Evolutionary conservation across 2,797 vertebrate genomes (phyloP).

Genomic region (Octomys mimax): DNA sequence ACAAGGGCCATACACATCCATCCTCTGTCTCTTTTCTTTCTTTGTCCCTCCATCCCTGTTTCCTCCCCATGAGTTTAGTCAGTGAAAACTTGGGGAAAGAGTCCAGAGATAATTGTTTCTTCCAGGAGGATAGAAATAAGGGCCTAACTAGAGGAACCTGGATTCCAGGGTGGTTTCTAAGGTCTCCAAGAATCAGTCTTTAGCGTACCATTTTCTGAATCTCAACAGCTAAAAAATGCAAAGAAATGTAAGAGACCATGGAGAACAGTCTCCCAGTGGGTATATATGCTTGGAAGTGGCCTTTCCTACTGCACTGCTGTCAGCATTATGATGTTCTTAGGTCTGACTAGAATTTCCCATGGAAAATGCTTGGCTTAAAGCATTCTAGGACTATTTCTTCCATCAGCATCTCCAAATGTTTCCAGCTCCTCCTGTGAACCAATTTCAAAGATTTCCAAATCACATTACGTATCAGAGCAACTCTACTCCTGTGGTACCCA

Average conservation of each 20-base stretch:
- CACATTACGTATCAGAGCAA: neutral
- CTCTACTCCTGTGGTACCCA: neutral
- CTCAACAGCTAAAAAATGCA: neutral
- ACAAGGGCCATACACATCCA: neutral
- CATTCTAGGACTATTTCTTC: neutral
- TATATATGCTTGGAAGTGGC: neutral
- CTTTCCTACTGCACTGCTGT: neutral
- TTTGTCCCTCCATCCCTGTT: neutral
- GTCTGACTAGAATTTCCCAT: neutral
- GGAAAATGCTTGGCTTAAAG: neutral
- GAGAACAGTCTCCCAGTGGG: neutral
- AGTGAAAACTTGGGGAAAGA: neutral
- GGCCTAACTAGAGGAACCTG: neutral
- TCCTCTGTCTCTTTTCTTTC: neutral
- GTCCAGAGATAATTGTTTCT: neutral
- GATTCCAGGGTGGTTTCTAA: neutral
- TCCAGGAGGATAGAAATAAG: neutral
- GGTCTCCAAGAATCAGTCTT: neutral
- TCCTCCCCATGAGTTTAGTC: neutral
- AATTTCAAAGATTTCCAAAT: neutral
- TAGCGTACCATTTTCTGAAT: neutral
- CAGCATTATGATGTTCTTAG: neutral
- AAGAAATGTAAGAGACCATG: neutral
- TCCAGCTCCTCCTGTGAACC: neutral
- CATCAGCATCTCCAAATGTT: neutral